Percentiles rank a stretch among this genome's conserved stretches.
These are phyloP conservation scores for Timema cristinae DNA, from an alignment of 2,888 invertebrate species.

Conservation along the genomic window DNA sequence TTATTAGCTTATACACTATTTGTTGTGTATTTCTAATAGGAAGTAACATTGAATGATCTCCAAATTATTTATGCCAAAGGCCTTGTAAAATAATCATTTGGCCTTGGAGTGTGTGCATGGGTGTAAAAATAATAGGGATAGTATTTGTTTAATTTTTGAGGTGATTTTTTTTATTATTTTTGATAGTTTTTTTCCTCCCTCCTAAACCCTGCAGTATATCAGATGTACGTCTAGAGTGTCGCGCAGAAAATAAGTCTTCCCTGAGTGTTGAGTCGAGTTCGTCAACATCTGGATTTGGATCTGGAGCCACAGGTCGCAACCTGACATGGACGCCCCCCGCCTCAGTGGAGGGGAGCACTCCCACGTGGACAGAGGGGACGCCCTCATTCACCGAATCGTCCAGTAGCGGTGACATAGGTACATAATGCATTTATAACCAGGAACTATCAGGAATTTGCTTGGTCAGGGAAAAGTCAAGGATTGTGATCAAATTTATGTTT, in stretches of 20 bases:
- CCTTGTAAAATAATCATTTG: no score
- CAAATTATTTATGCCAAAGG: no score
- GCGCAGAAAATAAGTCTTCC: slow-evolving; percentile 54
- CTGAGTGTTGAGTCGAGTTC: slow-evolving; percentile 61
- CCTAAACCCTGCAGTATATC: slow-evolving; percentile 54
- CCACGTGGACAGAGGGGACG: slow-evolving; percentile 98
- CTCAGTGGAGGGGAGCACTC: slow-evolving; percentile 85
- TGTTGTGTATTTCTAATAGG: no score
- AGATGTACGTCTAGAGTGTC: slow-evolving; percentile 66
- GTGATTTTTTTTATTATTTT: slow-evolving; percentile 12
- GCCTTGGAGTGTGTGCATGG: no score
- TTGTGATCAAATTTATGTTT: no score
- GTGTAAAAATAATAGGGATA: no score
- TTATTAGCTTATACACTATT: no score
- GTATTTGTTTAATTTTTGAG: neutral
- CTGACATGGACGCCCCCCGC: slow-evolving; percentile 78
- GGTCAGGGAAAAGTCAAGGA: no score
- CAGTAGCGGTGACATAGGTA: slow-evolving; percentile 84
- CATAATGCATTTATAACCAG: no score
- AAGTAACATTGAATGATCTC: no score
- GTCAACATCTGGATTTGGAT: slow-evolving; percentile 51
- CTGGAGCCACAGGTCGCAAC: slow-evolving; percentile 32
- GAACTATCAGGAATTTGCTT: no score
- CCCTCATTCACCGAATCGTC: slow-evolving; percentile 97
- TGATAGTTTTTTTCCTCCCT: neutral